Conservation (phyloP, 2,113 vertebrate species). For the Lophotis ruficrista region DNA sequence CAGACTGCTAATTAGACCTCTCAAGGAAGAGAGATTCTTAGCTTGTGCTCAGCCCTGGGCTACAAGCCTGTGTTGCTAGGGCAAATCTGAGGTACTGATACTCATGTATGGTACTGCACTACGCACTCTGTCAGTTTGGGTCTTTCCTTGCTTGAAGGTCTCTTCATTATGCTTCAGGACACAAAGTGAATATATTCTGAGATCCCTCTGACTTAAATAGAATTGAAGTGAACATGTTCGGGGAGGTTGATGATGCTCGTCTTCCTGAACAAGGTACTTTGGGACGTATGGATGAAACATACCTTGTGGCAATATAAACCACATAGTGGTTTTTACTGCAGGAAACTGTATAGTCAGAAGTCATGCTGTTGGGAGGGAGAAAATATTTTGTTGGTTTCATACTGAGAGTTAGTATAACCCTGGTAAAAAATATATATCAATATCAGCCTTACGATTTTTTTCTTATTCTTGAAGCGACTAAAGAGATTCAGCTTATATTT, state of each 20-base stretch:
- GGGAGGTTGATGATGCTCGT: neutral
- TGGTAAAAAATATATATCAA: neutral
- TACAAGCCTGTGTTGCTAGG: neutral
- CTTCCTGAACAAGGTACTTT: neutral
- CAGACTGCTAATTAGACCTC: neutral
- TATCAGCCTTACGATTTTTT: neutral
- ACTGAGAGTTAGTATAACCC: neutral
- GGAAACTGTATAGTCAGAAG: neutral
- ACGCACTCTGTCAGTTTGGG: neutral
- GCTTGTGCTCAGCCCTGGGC: neutral
- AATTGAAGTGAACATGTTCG: neutral
- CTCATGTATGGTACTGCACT: neutral
- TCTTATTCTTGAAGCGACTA: neutral
- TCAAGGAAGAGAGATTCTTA: neutral
- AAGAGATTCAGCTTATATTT: neutral
- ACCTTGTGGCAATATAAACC: neutral
- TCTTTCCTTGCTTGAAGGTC: neutral
- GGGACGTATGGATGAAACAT: neutral
- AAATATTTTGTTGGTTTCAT: neutral
- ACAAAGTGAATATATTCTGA: neutral
- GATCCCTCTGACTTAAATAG: neutral
- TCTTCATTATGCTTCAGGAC: neutral
- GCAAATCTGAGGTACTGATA: neutral
- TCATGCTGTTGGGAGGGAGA: neutral
- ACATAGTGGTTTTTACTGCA: neutral